phyloP scores from a whole-genome alignment of 1,140 invertebrate genomes.

The Episyrphus balteatus region DNA sequence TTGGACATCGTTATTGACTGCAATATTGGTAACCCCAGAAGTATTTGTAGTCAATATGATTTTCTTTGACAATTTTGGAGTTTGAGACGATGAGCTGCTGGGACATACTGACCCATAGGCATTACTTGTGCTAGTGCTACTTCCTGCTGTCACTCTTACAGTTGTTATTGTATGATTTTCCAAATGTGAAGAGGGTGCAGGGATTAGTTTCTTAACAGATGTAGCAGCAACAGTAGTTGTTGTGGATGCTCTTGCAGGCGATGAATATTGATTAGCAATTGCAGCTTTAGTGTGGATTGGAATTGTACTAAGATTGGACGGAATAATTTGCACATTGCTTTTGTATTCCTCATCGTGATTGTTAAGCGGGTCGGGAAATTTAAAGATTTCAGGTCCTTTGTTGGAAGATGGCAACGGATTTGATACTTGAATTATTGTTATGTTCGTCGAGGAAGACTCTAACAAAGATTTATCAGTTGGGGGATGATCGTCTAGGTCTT shows the following conservation, averaged over 20 bases:
- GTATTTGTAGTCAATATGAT: slow-evolving; percentile 31
- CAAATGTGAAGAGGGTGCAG: neutral
- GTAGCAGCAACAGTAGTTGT: slow-evolving; percentile 3
- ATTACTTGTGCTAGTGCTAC: slow-evolving; percentile 8
- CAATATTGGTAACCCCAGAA: slow-evolving; percentile 30
- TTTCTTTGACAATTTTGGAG: slow-evolving; percentile 28
- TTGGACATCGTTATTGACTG: slow-evolving; percentile 16
- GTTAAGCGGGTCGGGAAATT: slow-evolving; percentile 22
- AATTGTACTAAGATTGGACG: slow-evolving; percentile 32
- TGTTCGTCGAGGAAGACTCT: slow-evolving; percentile 16
- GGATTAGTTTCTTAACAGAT: neutral
- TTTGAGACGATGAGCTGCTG: neutral
- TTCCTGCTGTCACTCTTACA: slow-evolving; percentile 18
- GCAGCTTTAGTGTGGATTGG: slow-evolving; percentile 14
- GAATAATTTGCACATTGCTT: slow-evolving; percentile 37
- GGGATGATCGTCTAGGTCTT: neutral
- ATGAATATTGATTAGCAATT: slow-evolving; percentile 16
- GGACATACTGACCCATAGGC: neutral
- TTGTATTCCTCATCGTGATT: slow-evolving; percentile 21
- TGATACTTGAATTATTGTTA: slow-evolving; percentile 34
- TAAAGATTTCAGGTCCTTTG: slow-evolving; percentile 27
- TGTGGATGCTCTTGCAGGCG: slow-evolving; percentile 11
- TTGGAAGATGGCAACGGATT: slow-evolving; percentile 20
- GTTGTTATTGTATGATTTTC: slow-evolving; percentile 19
- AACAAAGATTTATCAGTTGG: neutral